These are phyloP conservation scores for Polia nebulosa DNA, from an alignment of 2,888 invertebrate genomes.

Conservation along the genomic window DNA sequence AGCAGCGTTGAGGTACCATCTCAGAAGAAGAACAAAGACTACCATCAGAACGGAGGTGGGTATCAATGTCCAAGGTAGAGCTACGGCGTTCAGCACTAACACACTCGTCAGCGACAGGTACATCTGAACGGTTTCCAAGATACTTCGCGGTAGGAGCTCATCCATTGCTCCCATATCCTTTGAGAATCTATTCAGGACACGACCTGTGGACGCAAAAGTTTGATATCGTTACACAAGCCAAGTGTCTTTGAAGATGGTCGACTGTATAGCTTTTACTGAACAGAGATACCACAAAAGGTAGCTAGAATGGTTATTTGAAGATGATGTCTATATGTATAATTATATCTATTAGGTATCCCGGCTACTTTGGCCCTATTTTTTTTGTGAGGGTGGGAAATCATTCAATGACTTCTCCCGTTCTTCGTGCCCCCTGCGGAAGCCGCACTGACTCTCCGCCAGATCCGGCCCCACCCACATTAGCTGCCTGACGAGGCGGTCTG, in stretches of 20 bases:
- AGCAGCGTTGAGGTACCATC: conserved; percentile 93
- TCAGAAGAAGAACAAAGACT: conserved; percentile 92
- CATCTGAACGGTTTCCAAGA: conserved; percentile 92
- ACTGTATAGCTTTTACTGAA: neutral
- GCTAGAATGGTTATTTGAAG: conserved; percentile 8
- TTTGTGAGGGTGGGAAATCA: too few species aligned
- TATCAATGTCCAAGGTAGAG: conserved; percentile 85
- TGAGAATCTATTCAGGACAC: conserved; percentile 94
- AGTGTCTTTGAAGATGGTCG: neutral
- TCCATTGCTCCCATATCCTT: conserved; percentile 96
- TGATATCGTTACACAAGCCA: neutral
- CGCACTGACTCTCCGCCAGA: too few species aligned
- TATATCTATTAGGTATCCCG: neutral
- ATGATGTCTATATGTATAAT: too few species aligned
- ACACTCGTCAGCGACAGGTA: conserved; percentile 83
- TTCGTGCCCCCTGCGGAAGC: too few species aligned
- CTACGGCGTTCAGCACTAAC: conserved; percentile 82
- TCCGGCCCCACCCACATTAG: too few species aligned
- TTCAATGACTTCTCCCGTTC: too few species aligned
- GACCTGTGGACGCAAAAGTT: conserved; percentile 77
- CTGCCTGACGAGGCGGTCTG: too few species aligned
- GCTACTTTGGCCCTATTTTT: conserved; percentile 2
- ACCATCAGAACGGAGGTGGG: conserved; percentile 83
- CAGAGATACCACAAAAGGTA: neutral
- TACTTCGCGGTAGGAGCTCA: conserved; percentile 93